phyloP scores from a whole-genome alignment of 2,797 vertebrate genomes.

The Silurus aristotelis region DNA sequence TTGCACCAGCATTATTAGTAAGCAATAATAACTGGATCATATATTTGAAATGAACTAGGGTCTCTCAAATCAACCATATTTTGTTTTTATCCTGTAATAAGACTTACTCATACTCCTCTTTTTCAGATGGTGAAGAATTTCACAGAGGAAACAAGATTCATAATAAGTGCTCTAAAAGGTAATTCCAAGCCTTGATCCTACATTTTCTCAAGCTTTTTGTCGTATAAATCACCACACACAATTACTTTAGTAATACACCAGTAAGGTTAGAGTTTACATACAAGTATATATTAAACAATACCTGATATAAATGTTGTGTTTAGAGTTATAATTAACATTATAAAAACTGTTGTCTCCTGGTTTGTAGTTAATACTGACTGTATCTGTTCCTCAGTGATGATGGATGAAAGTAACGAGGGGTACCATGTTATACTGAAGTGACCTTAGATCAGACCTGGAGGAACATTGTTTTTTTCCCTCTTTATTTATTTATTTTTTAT shows the following conservation, averaged over 20 bases:
- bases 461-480: not conserved
- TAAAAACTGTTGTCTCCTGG: not conserved
- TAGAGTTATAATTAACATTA: not conserved
- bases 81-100: not conserved
- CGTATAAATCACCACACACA: not conserved
- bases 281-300: not conserved
- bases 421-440: slow-evolving; percentile 84
- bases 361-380: not conserved
- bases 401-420: slow-evolving; percentile 80
- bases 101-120: slow-evolving; percentile 12
- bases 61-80: not conserved
- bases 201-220: not conserved
- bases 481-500: too few species aligned
- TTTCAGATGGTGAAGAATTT: slow-evolving; percentile 94
- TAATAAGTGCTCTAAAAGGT: slow-evolving; percentile 89
- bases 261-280: not conserved
- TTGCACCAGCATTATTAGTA: not conserved
- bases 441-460: slow-evolving; percentile 43
- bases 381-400: slow-evolving; percentile 32
- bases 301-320: not conserved
- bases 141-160: slow-evolving; percentile 87
- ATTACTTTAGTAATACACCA: not conserved
- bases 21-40: not conserved
- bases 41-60: not conserved
- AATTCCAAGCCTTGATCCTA: slow-evolving; percentile 34